Evolutionary conservation across 1,140 invertebrate species (phyloP).

Genomic region (Steinernema khuongi): DNA sequence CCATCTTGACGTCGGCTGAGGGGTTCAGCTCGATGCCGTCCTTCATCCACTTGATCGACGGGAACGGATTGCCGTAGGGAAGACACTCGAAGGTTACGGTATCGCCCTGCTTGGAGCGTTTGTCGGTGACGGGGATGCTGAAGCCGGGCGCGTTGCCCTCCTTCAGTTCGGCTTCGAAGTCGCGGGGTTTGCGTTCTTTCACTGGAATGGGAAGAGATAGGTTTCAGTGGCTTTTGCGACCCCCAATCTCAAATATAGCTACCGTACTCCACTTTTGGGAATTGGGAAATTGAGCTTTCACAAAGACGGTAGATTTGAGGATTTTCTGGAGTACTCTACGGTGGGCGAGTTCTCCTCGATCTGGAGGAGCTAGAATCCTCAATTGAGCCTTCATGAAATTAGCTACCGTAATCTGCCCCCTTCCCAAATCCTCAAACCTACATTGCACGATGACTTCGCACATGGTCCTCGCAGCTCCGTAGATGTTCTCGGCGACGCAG

Average conservation of each 20-base stretch:
- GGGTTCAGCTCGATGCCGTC: slow-evolving; percentile 53
- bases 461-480: slow-evolving; percentile 50
- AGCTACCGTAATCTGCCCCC: no score
- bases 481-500: slow-evolving; percentile 63
- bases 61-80: slow-evolving; percentile 57
- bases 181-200: slow-evolving; percentile 40
- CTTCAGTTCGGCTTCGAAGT: slow-evolving; percentile 42
- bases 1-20: slow-evolving; percentile 47
- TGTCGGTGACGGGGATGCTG: slow-evolving; percentile 51
- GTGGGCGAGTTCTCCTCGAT: slow-evolving; percentile 36
- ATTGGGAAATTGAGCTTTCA: no score
- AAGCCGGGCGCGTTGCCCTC: slow-evolving; percentile 55
- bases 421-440: neutral
- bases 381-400: no score
- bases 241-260: no score
- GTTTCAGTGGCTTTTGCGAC: no score
- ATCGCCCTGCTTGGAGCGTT: slow-evolving; percentile 48
- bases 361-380: no score
- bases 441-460: slow-evolving; percentile 45
- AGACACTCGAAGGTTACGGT: slow-evolving; percentile 57
- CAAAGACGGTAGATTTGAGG: slow-evolving; percentile 38
- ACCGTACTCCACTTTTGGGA: no score
- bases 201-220: no score
- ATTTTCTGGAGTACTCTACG: slow-evolving; percentile 50
- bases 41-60: slow-evolving; percentile 54